Conservation (phyloP, 2,113 vertebrate species). For the Forbesichthys agassizii region DNA sequence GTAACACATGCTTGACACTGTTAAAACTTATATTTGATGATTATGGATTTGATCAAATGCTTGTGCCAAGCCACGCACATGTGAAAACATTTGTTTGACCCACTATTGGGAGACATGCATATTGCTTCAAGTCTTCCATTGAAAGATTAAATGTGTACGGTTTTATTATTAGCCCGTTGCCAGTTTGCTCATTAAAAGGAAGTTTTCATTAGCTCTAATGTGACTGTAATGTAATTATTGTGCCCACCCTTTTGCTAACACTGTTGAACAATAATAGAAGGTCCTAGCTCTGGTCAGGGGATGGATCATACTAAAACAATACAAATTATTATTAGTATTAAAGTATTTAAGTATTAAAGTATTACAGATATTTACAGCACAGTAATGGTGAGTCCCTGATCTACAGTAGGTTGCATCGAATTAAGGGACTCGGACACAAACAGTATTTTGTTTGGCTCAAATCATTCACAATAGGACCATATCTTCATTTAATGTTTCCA, state of each 20-base stretch:
- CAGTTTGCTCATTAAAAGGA: slow-evolving; percentile 34
- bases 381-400: slow-evolving; percentile 22
- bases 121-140: slow-evolving; percentile 32
- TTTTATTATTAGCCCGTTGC: slow-evolving; percentile 37
- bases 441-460: slow-evolving; percentile 28
- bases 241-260: slow-evolving; percentile 18
- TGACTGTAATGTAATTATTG: slow-evolving; percentile 1
- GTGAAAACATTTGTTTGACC: slow-evolving; percentile 42
- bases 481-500: slow-evolving; percentile 65
- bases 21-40: slow-evolving; percentile 39
- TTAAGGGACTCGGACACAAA: neutral
- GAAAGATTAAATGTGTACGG: slow-evolving; percentile 31
- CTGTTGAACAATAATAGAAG: neutral
- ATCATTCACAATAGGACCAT: slow-evolving; percentile 60
- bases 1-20: slow-evolving; percentile 51
- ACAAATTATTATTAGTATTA: neutral
- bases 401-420: neutral
- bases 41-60: slow-evolving; percentile 56
- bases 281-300: neutral
- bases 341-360: too few species aligned
- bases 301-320: too few species aligned
- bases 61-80: slow-evolving; percentile 48
- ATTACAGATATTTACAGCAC: neutral
- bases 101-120: slow-evolving; percentile 37
- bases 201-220: neutral